phyloP scores from a whole-genome alignment of 2,888 invertebrate genomes.

The Callimorpha dominula region DNA sequence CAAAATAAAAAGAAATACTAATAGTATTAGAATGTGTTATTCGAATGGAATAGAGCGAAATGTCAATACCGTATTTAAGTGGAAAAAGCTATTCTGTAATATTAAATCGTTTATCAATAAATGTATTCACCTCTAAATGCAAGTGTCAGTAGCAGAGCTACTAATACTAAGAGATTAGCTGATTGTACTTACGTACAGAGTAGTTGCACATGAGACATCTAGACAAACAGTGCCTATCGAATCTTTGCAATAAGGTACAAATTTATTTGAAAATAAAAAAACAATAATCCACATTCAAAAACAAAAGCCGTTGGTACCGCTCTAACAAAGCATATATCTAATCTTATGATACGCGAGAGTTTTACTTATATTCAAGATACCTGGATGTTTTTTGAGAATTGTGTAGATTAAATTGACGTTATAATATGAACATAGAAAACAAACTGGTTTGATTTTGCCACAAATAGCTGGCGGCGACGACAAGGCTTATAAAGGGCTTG shows the following conservation, averaged over 20 bases:
- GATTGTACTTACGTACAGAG: too few relatives aligned
- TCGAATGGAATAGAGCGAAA: too few relatives aligned
- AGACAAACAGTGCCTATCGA: too few relatives aligned
- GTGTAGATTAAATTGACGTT: neutral
- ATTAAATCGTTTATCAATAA: too few relatives aligned
- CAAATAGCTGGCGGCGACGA: neutral
- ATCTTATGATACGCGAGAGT: neutral
- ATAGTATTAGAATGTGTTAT: too few relatives aligned
- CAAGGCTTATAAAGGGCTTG: slow-evolving; percentile 11
- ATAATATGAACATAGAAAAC: neutral
- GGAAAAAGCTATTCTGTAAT: too few relatives aligned
- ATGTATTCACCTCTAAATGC: too few relatives aligned
- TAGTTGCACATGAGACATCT: too few relatives aligned
- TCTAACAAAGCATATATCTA: neutral
- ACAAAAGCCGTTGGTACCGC: neutral
- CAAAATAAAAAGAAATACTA: too few relatives aligned
- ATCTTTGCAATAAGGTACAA: neutral
- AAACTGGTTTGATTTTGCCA: neutral
- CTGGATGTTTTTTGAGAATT: neutral
- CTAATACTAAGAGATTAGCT: too few relatives aligned
- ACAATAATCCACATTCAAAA: neutral
- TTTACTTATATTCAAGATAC: neutral
- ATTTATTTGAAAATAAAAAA: neutral
- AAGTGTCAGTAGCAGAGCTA: too few relatives aligned
- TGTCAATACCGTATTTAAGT: too few relatives aligned